Conservation (phyloP, 2,113 vertebrate genomes). For the Lepisosteus oculatus region DNA sequence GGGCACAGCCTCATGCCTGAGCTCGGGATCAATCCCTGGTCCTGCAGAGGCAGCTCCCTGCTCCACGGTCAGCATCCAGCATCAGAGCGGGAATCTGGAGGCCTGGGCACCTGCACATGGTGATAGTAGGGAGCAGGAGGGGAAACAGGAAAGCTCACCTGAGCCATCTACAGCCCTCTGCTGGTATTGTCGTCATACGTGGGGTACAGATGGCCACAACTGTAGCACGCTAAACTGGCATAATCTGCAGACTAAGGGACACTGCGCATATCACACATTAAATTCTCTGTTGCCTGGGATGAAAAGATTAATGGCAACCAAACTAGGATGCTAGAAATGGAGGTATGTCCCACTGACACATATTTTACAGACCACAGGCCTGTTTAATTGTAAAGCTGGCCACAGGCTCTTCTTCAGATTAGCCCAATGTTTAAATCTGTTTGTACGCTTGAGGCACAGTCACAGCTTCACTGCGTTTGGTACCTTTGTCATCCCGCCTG, state of each 20-base stretch:
- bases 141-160: background rate
- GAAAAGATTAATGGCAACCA: constrained; percentile 11
- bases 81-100: background rate
- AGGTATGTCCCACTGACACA: background rate
- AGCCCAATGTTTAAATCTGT: no score
- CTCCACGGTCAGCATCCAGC: background rate
- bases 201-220: constrained; percentile 1
- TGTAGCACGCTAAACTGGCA: constrained; percentile 23
- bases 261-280: background rate
- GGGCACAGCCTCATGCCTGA: background rate
- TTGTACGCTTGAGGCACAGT: no score
- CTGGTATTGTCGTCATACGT: background rate
- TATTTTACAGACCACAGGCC: no score
- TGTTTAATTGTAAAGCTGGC: no score
- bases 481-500: no score
- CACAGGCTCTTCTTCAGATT: no score
- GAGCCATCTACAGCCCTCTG: constrained; percentile 11
- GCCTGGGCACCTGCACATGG: background rate
- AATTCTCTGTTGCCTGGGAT: background rate
- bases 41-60: background rate
- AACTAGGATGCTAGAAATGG: constrained; percentile 8
- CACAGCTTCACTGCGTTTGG: no score
- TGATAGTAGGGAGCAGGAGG: no score
- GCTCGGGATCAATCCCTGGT: background rate
- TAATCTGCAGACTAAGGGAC: constrained; percentile 26